Evolutionary conservation across 2,888 invertebrate species (phyloP).

Genomic region (Acronicta alni): DNA sequence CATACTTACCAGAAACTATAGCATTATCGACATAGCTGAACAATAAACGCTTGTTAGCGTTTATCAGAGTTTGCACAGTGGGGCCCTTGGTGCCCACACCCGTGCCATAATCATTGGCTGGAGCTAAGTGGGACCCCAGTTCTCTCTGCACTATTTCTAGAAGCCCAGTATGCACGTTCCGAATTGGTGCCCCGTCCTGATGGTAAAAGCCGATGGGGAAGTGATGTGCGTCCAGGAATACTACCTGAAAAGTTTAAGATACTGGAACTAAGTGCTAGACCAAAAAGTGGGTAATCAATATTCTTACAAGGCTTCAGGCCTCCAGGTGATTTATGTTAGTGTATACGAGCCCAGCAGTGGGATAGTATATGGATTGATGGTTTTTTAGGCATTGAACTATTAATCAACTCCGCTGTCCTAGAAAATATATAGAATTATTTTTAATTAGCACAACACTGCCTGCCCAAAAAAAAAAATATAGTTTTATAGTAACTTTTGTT

Average conservation of each 20-base stretch:
- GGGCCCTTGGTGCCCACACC: conserved; percentile 80
- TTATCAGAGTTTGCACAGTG: conserved; percentile 83
- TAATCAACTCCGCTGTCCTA: no score
- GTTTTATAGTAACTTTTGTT: no score
- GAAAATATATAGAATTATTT: no score
- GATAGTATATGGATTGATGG: no score
- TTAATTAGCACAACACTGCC: no score
- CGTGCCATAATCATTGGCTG: conserved; percentile 77
- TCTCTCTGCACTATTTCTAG: conserved; percentile 88
- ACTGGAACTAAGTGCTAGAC: no score
- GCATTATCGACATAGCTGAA: conserved; percentile 88
- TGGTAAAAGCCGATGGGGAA: conserved; percentile 92
- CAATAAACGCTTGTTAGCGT: conserved; percentile 83
- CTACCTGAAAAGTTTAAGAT: conserved; percentile 77
- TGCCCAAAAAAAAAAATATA: no score
- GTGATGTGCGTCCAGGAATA: conserved; percentile 95
- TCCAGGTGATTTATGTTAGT: no score
- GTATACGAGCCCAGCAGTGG: no score
- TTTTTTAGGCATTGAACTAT: no score
- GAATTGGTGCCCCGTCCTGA: conserved; percentile 79
- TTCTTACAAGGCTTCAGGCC: no score
- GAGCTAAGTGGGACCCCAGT: conserved; percentile 88
- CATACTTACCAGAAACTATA: conserved; percentile 75
- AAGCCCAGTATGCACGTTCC: conserved; percentile 87
- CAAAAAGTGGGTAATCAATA: no score